Evolutionary conservation across 64 coral and sea anemone genomes (phyloP).

Genomic region (Anthopleura sola): DNA sequence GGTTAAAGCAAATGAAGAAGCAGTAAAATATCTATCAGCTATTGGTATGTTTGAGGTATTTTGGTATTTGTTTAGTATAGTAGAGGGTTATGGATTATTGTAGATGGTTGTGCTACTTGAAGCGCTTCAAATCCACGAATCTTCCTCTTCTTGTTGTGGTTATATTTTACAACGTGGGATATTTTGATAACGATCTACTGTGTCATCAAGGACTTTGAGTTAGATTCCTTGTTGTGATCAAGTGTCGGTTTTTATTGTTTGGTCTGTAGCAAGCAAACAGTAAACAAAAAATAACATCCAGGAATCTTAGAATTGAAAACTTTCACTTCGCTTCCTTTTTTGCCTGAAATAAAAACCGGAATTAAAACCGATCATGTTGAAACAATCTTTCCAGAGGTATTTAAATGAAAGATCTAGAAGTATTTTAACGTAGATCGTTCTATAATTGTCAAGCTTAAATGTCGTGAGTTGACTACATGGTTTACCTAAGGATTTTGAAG

Average conservation of each 20-base stretch:
- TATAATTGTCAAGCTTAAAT: too few relatives aligned
- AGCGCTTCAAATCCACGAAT: background rate
- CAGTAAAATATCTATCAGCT: background rate
- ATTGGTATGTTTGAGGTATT: slow-evolving; percentile 1
- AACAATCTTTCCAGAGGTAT: too few relatives aligned
- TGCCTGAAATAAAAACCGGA: too few relatives aligned
- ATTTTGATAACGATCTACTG: background rate
- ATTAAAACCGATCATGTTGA: too few relatives aligned
- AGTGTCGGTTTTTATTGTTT: background rate
- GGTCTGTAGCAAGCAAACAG: background rate
- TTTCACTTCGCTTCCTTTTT: too few relatives aligned
- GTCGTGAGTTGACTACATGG: too few relatives aligned
- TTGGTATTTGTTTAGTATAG: background rate
- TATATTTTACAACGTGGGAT: background rate
- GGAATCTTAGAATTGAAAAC: too few relatives aligned
- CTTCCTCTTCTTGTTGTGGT: background rate
- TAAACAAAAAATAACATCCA: background rate
- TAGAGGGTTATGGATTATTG: background rate
- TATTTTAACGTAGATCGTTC: too few relatives aligned
- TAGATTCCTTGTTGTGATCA: slow-evolving; percentile 4
- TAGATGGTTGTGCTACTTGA: background rate
- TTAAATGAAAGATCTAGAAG: too few relatives aligned
- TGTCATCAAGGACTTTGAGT: slow-evolving; percentile 4
- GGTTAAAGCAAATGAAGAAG: background rate
- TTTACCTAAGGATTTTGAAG: too few relatives aligned